A percentile compares a stretch with the other conserved stretches of the same genome.
Evolutionary conservation across 1,140 invertebrate genomes (phyloP).

Genomic region (Dermatophagoides farinae): DNA sequence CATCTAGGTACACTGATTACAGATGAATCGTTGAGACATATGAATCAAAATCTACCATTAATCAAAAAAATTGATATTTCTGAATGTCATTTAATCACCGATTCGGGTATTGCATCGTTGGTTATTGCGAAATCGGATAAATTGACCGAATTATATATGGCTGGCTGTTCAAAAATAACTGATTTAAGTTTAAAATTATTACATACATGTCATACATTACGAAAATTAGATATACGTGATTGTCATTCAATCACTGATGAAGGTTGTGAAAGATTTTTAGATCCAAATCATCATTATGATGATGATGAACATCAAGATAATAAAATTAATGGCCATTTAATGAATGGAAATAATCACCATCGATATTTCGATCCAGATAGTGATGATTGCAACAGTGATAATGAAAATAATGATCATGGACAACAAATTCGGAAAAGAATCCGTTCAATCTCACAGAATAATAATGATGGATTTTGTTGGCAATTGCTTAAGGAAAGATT

Average conservation of each 20-base stretch:
- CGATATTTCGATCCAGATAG: too few relatives aligned
- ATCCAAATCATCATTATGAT: too few relatives aligned
- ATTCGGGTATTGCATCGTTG: conserved; percentile 66
- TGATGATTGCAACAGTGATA: too few relatives aligned
- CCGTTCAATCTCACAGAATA: too few relatives aligned
- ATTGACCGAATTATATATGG: neutral
- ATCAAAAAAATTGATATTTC: conserved; percentile 55
- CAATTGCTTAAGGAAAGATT: too few relatives aligned
- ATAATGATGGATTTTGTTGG: too few relatives aligned
- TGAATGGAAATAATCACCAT: too few relatives aligned
- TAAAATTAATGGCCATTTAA: too few relatives aligned
- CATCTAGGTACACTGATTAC: conserved; percentile 47
- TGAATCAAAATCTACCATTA: conserved; percentile 50
- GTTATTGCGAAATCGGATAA: conserved; percentile 17
- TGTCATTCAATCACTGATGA: conserved; percentile 18
- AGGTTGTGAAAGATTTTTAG: conserved; percentile 20
- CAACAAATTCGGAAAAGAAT: too few relatives aligned
- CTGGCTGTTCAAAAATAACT: conserved; percentile 56
- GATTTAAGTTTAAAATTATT: conserved; percentile 58
- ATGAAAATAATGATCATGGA: too few relatives aligned
- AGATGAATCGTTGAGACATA: conserved; percentile 57
- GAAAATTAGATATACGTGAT: conserved; percentile 18
- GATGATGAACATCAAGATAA: too few relatives aligned
- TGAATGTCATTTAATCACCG: conserved; percentile 61
- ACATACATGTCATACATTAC: conserved; percentile 23